These are phyloP conservation scores for Apogon talboti DNA, from an alignment of 2,797 vertebrate species.

Conservation along the genomic window DNA sequence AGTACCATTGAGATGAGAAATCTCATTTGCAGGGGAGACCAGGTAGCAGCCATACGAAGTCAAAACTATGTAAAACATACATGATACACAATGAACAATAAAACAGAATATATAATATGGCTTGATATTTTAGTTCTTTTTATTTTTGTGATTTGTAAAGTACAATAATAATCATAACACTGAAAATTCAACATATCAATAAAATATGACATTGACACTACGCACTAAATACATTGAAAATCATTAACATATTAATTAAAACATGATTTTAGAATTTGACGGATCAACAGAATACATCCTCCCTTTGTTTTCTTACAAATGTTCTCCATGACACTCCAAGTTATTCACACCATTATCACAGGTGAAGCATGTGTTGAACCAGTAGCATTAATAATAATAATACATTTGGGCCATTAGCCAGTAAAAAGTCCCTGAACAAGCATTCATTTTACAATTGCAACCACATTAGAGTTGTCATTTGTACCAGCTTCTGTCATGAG, in stretches of 20 bases:
- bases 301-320: no score
- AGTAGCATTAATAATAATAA: background rate
- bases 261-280: no score
- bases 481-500: background rate
- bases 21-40: no score
- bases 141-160: slow-evolving; percentile 4
- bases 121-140: background rate
- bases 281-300: no score
- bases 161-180: background rate
- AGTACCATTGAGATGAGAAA: no score
- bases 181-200: background rate
- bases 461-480: background rate
- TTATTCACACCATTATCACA: background rate
- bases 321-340: no score
- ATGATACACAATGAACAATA: no score
- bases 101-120: no score
- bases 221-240: background rate
- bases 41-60: no score
- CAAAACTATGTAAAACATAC: no score
- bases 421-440: background rate
- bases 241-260: no score
- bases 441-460: background rate
- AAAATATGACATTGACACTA: background rate
- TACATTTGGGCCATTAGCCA: background rate
- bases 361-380: background rate